Base-by-base conservation (phyloP, 1,140 invertebrate species). In the Pectinophora gossypiella region DNA sequence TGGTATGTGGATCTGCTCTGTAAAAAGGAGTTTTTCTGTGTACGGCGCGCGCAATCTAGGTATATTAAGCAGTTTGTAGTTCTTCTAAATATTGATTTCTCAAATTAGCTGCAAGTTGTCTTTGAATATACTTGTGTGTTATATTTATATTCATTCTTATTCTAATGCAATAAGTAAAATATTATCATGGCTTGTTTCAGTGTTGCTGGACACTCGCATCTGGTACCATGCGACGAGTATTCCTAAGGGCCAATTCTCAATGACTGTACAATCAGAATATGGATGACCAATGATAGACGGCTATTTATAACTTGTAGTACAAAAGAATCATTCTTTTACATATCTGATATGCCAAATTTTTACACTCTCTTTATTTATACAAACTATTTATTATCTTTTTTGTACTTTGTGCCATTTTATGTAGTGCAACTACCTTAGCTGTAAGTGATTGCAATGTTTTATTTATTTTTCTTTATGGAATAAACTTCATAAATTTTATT, bases 141-240 rank as follows among this genome's bases (percentile, higher is more conserved):
- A n/a, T n/a, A n/a, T n/a, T n/a, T n/a, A n/a, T n/a, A n/a, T n/a
- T n/a, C n/a, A 53, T 54, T 45, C 13, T 27, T 59, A 27, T 19
- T 48, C 22, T 44, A 55, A 42, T 56, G 5, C 23, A 27, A 27
- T 5, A 27, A 27, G 5, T 27, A 27, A 27, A 6, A 12, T 27
- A 27, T 27, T n/a, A 27, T 27, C 23, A n/a, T 27, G 23, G 5
- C 12, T 72, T 65, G 48, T 59, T 91, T 58, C 90, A 92, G 92
- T 96, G 52, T 83, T 96, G 40, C 81, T 98, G 54, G 96, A 98
- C 80, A 98, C 97, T 0, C 92, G 97, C 70, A 91, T 95, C 54
- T 98, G 97, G 97, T 98, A 96, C 82, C 96, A 98, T 87, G 91
- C 94, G 22, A 98, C 97, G 32, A 90, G 89, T 51, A 94, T 97